Conservation (phyloP, 2,113 vertebrate species). For the Hyaena hyaena region DNA sequence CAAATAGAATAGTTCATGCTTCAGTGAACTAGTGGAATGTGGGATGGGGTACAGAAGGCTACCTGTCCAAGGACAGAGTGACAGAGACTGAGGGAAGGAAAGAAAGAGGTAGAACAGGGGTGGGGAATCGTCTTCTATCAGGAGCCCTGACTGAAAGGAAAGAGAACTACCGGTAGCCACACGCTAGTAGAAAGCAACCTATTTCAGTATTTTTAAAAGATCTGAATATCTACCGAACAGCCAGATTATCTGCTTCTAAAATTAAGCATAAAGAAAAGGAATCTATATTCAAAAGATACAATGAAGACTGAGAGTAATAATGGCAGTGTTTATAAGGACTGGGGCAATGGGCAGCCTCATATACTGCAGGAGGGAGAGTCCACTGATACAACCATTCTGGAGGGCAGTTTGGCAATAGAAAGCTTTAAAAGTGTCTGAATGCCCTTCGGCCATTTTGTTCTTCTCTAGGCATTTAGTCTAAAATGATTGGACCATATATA, state of each 20-base stretch:
- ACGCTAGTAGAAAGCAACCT: constrained; percentile 7
- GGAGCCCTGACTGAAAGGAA: not conserved
- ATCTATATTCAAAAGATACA: constrained; percentile 42
- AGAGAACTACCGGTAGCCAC: not conserved
- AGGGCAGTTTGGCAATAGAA: constrained; percentile 12
- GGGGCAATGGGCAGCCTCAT: not conserved
- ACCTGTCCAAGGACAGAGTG: not conserved
- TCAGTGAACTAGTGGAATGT: not conserved
- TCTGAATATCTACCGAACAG: not conserved
- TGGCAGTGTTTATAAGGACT: not conserved
- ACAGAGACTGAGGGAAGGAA: not conserved
- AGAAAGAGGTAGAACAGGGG: not conserved
- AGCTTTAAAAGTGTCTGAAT: constrained; percentile 49
- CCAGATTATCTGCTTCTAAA: constrained; percentile 38
- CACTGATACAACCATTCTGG: not conserved
- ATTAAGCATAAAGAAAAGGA: constrained; percentile 30
- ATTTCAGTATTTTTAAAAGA: constrained; percentile 30
- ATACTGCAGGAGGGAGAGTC: not conserved
- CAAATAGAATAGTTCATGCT: not conserved
- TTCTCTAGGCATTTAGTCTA: constrained; percentile 14
- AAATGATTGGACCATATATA: not conserved
- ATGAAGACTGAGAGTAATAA: constrained; percentile 21
- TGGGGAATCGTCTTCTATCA: constrained; percentile 14
- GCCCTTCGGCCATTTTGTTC: not conserved
- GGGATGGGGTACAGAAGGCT: not conserved